Conservation (phyloP, 37 sponge, comb jelly and placozoan genomes). For the Axinella damicornis region DNA sequence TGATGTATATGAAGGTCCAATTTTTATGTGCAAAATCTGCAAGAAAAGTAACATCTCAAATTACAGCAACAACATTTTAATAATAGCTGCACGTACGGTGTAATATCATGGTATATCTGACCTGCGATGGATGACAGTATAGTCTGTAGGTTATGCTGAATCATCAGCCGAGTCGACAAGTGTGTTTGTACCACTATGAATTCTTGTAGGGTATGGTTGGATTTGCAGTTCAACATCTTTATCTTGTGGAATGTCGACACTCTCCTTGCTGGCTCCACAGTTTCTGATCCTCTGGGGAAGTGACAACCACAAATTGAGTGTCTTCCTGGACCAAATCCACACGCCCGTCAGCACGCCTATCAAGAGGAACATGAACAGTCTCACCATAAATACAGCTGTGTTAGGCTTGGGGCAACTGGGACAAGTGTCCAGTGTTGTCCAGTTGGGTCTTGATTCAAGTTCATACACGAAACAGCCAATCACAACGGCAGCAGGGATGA, state of each 20-base stretch:
- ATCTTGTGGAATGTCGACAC: not conserved
- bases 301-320: constrained; percentile 66
- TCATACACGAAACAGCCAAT: constrained; percentile 83
- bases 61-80: no score
- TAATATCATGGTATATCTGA: no score
- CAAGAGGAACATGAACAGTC: constrained; percentile 76
- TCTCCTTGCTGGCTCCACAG: not conserved
- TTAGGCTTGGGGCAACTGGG: constrained; percentile 38
- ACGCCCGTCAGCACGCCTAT: constrained; percentile 79
- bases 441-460: constrained; percentile 43
- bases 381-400: constrained; percentile 61
- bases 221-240: no score
- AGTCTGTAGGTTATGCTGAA: no score
- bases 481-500: constrained; percentile 83
- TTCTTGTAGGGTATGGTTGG: no score
- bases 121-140: no score
- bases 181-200: no score
- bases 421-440: constrained; percentile 36
- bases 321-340: constrained; percentile 96
- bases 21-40: no score
- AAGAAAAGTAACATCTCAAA: no score
- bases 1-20: no score
- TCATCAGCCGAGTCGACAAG: no score
- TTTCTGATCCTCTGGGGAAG: not conserved
- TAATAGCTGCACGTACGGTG: no score